Evolutionary conservation across 2,888 invertebrate species (phyloP).

Genomic region (Nomada flava): DNA sequence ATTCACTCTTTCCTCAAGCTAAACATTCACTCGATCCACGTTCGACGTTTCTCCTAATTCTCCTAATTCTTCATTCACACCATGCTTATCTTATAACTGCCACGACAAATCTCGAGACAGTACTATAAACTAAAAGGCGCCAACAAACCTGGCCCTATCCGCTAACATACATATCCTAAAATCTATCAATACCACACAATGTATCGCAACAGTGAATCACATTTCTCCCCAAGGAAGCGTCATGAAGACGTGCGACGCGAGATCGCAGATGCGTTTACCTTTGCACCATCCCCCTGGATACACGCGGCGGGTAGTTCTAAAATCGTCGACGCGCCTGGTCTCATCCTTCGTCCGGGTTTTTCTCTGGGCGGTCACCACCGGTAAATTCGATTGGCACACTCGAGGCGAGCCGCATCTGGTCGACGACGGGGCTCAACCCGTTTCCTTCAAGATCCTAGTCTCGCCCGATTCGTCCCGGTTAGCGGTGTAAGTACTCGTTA

Average conservation of each 20-base stretch:
- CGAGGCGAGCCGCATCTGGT: slow-evolving; percentile 40
- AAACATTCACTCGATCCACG: too few relatives aligned
- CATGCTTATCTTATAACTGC: too few relatives aligned
- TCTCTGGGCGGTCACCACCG: neutral
- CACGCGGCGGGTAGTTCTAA: slow-evolving; percentile 6
- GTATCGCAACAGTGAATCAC: slow-evolving; percentile 15
- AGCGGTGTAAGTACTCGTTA: slow-evolving; percentile 63
- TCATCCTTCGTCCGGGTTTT: slow-evolving; percentile 25
- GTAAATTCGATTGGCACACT: slow-evolving; percentile 41
- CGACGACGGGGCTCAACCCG: slow-evolving; percentile 25
- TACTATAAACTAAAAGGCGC: too few relatives aligned
- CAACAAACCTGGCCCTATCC: too few relatives aligned
- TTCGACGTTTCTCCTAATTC: too few relatives aligned
- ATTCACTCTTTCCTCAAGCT: too few relatives aligned
- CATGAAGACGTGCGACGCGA: slow-evolving; percentile 17
- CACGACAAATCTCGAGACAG: too few relatives aligned
- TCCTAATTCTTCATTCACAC: too few relatives aligned
- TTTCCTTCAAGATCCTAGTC: slow-evolving; percentile 49
- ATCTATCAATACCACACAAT: too few relatives aligned
- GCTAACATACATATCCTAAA: too few relatives aligned
- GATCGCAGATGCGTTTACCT: slow-evolving; percentile 15
- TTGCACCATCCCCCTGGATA: slow-evolving; percentile 18
- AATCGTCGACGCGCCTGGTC: slow-evolving; percentile 15
- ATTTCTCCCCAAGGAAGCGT: neutral
- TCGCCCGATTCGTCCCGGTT: slow-evolving; percentile 51